These are phyloP conservation scores for Hymenochirus boettgeri DNA, from an alignment of 2,113 vertebrate species.

Conservation along the genomic window DNA sequence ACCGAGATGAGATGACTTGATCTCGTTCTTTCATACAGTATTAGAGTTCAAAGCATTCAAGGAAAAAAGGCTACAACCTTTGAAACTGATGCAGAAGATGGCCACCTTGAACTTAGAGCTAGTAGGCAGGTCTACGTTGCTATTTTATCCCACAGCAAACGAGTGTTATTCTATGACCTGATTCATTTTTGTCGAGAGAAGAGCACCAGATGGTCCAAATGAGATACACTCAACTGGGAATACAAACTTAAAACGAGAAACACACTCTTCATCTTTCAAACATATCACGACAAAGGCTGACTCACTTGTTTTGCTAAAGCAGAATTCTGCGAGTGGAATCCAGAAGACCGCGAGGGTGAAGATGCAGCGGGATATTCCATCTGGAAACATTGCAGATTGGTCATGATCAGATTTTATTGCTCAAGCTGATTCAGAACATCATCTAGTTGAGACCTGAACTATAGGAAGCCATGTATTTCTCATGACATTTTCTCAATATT, in stretches of 20 bases:
- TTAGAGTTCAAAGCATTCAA: neutral
- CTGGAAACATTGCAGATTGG: slow-evolving; percentile 1
- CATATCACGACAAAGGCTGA: slow-evolving; percentile 33
- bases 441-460: neutral
- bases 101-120: neutral
- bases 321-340: slow-evolving; percentile 23
- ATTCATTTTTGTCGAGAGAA: slow-evolving; percentile 15
- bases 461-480: slow-evolving; percentile 34
- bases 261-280: slow-evolving; percentile 5
- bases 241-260: slow-evolving; percentile 15
- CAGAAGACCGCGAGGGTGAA: slow-evolving; percentile 2
- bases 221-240: slow-evolving; percentile 20
- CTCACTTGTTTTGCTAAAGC: slow-evolving; percentile 35
- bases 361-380: slow-evolving; percentile 13
- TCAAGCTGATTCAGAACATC: slow-evolving; percentile 21
- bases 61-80: no score
- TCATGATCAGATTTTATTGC: slow-evolving; percentile 2
- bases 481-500: slow-evolving; percentile 25
- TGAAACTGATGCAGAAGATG: neutral
- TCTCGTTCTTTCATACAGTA: no score
- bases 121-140: neutral
- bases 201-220: slow-evolving; percentile 36
- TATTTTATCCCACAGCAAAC: slow-evolving; percentile 14
- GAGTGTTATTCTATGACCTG: slow-evolving; percentile 11
- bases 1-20: no score